Evolutionary conservation across 1,140 invertebrate species (phyloP).

Genomic region (Globodera rostochiensis): DNA sequence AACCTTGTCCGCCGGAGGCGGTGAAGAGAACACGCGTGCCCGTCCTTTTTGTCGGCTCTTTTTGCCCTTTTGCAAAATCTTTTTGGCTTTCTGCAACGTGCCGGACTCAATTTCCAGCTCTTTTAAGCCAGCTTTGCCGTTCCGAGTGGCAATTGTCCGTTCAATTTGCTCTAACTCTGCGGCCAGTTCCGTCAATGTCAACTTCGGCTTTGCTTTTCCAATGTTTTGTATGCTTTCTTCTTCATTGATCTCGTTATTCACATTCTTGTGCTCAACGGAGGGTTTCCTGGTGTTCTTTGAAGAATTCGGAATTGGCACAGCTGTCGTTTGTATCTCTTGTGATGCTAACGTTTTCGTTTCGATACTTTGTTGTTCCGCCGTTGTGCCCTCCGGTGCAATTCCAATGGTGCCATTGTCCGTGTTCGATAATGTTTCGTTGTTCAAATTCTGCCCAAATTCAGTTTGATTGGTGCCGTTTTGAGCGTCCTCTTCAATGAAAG

Average conservation of each 20-base stretch:
- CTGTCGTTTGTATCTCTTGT: background rate
- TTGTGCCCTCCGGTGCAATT: background rate
- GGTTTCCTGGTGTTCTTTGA: background rate
- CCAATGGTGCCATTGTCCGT: background rate
- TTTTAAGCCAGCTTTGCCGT: conserved; percentile 4
- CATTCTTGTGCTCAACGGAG: background rate
- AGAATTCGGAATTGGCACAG: background rate
- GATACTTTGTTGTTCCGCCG: background rate
- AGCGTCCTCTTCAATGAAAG: conserved; percentile 13
- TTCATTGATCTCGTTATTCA: background rate
- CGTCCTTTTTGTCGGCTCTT: conserved; percentile 1
- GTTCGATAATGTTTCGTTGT: background rate
- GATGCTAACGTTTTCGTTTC: background rate
- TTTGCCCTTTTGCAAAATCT: conserved; percentile 9
- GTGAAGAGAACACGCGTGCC: background rate
- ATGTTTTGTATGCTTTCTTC: background rate
- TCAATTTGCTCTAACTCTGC: conserved; percentile 21
- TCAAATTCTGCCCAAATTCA: background rate
- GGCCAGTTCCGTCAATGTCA: conserved; percentile 22
- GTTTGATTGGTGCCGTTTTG: background rate
- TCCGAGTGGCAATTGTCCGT: background rate
- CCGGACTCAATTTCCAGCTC: conserved; percentile 14
- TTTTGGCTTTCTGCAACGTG: conserved; percentile 17
- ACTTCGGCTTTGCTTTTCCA: conserved; percentile 7
- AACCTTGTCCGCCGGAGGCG: background rate